Conservation (phyloP, 2,113 vertebrate genomes). For the Albula goreensis region DNA sequence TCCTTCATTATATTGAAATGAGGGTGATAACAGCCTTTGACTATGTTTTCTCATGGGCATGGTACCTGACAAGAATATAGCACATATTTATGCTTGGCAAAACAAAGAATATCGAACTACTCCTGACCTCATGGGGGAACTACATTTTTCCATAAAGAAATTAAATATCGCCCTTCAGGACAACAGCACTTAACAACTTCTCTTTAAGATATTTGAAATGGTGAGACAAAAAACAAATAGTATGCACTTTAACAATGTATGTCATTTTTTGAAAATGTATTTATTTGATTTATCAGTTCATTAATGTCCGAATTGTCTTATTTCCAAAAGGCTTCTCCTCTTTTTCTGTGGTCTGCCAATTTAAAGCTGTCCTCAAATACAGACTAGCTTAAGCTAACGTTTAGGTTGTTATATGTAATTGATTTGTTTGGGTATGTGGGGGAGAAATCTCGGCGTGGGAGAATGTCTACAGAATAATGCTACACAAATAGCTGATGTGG, state of each 20-base stretch:
- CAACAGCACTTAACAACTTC: not conserved
- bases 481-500: not conserved
- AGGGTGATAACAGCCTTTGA: not conserved
- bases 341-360: no score
- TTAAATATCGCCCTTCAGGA: not conserved
- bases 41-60: not conserved
- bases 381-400: no score
- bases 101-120: not conserved
- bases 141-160: not conserved
- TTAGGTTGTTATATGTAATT: no score
- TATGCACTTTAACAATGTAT: not conserved
- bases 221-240: not conserved
- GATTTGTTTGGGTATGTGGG: not conserved
- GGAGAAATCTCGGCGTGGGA: not conserved
- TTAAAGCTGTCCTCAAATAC: no score
- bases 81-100: not conserved
- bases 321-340: no score
- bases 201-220: not conserved
- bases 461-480: not conserved
- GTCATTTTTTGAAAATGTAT: no score
- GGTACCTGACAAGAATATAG: not conserved
- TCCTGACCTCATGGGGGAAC: not conserved
- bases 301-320: no score
- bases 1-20: conserved; percentile 18
- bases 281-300: no score